Evolutionary conservation across 2,797 vertebrate genomes (phyloP), one percentile per base, ranked within the genome.

Genomic region (Hyperoplus immaculatus): DNA sequence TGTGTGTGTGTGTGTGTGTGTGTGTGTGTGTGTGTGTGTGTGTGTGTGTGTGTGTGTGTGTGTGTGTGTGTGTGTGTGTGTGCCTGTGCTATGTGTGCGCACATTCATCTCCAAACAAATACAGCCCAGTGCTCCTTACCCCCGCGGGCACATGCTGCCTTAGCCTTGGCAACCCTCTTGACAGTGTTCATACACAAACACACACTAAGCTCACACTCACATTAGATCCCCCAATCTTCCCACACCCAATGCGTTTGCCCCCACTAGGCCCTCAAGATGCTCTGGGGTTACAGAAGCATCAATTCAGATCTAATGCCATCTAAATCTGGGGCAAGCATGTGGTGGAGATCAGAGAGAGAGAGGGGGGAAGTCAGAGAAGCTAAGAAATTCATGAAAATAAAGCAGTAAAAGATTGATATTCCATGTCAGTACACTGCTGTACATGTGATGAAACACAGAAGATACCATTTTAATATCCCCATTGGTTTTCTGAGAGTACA

Each of bases 231-330:
- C 56, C 43, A 62, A 41, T 74, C 50, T 64, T 62, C 49, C 69
- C 15, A 4, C 43, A 63, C 55, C 47, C 62, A 49, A 47, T 47
- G 29, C 69, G 62, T 72, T 71, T 69, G 29, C 60, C 74, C 75
- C 78, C 54, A 72, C 66, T 47, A 58, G 69, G 66, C 63, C 56
- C 61, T 0, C 29, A 10, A 63, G 58, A 62, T 54, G 71, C 77
- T 80, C 39, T 46, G 49, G 64, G 79, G 58, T 57, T 57, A 83
- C 63, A 85, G 72, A 89, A 68, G 62, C 72, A 77, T 90, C 83
- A 78, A 86, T 87, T 88, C 56, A 81, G 70, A 83, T 80, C 56
- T 82, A 83, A 88, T 80, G 69, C 69, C 11, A 10, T 76, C 79
- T 83, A 85, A 90, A 90, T 80, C 74, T 75, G 75, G 67, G 78